Conservation (phyloP, 2,113 vertebrate genomes). For the Elanoides forficatus region DNA sequence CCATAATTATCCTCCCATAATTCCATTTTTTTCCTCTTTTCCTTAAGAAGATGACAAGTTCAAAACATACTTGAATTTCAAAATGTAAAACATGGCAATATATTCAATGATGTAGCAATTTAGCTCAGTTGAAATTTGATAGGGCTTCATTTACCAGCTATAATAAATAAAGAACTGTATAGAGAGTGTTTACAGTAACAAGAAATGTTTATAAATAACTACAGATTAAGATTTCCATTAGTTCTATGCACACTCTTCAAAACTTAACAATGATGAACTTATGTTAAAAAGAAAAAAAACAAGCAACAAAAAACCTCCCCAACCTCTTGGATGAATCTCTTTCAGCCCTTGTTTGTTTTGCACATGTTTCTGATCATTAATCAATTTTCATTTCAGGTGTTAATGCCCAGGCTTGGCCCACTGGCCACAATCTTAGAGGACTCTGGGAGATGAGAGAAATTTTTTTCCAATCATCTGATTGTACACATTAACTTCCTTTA, state of each 20-base stretch:
- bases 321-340: background rate
- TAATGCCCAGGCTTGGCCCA: background rate
- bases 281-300: background rate
- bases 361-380: background rate
- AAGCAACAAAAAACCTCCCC: background rate
- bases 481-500: background rate
- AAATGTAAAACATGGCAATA: conserved; percentile 26
- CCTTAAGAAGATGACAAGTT: background rate
- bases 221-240: background rate
- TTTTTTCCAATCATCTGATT: background rate
- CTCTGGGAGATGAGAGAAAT: background rate
- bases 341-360: background rate
- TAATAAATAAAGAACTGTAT: background rate
- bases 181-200: background rate
- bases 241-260: background rate
- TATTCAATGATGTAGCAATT: conserved; percentile 2
- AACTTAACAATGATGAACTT: background rate
- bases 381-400: background rate
- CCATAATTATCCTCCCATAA: background rate
- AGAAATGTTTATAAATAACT: background rate
- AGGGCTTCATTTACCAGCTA: background rate
- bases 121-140: background rate
- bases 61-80: background rate
- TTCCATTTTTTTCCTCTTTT: background rate
- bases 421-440: background rate